Evolutionary conservation across 2,888 invertebrate genomes (phyloP).

Genomic region (Nomada hirtipes): DNA sequence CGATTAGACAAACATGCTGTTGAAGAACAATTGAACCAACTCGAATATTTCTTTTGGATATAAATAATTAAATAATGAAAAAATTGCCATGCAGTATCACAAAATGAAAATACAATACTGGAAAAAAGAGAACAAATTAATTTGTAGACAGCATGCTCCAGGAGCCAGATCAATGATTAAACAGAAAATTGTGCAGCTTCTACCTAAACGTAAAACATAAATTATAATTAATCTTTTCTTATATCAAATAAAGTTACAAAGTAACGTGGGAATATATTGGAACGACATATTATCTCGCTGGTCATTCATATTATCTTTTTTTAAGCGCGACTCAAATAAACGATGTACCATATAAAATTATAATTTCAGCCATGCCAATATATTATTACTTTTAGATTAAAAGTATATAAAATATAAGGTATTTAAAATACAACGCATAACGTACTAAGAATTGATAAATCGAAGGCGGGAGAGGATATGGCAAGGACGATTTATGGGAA

Average conservation of each 20-base stretch:
- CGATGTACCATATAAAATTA: background rate
- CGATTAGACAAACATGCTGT: too few species aligned
- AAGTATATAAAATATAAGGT: conserved; percentile 26
- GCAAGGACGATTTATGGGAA: conserved; percentile 43
- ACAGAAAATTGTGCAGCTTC: conserved; percentile 80
- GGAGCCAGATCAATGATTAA: conserved; percentile 78
- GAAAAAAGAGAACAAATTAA: conserved; percentile 68
- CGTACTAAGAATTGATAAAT: conserved; percentile 35
- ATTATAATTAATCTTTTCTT: conserved; percentile 61
- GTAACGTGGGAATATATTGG: conserved; percentile 38
- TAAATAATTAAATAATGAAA: conserved; percentile 57
- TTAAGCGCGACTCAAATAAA: background rate
- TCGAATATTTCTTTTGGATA: conserved; percentile 49
- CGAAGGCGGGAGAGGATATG: conserved; percentile 27
- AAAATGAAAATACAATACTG: conserved; percentile 72
- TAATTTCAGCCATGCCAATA: conserved; percentile 39
- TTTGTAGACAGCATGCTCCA: conserved; percentile 80
- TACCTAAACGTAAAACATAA: conserved; percentile 80
- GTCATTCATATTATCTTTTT: background rate
- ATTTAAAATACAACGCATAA: conserved; percentile 30
- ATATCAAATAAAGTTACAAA: conserved; percentile 35
- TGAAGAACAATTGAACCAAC: background rate
- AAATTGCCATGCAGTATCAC: conserved; percentile 68
- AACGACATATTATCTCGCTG: conserved; percentile 4
- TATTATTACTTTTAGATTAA: conserved; percentile 18